Base-by-base conservation (phyloP, 2,888 invertebrate genomes). In the Vanessa cardui region DNA sequence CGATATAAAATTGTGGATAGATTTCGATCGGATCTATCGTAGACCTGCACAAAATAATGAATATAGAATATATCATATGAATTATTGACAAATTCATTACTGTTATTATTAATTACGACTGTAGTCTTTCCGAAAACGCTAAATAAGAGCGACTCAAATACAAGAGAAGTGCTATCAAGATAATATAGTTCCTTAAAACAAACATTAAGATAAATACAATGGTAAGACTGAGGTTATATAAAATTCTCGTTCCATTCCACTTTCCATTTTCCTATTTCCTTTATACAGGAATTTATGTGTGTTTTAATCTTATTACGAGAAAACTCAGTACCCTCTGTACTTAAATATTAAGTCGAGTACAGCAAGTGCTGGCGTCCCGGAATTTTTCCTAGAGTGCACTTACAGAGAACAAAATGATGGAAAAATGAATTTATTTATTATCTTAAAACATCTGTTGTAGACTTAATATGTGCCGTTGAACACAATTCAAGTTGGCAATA, bases 301-400 rank as follows among this genome's bases (percentile, higher is more conserved):
- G 33, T 56, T 54, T 56, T 56, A 56, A 56, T 56, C 33, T 33
- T 39, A 39, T 56, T 56, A 33, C 56, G 33, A 33, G 56, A 39
- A 33, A 56, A 56, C 33, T 39, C 31, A n/a, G 26, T 18, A 33
- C 39, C 39, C 9, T 39, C 39, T 39, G 9, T 33, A 56, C 56
- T 56, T 39, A n/a, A 56, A 39, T 56, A 56, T 56, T 56, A 33
- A 39, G 26, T 31, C 15, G 31, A 39, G 18, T 18, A 18, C 33
- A 33, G 33, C 33, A 33, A 39, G 39, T 39, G 56, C 9, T 56
- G 33, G 56, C 56, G 33, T 39, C 18, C 33, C 56, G 33, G 56
- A 56, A 56, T 33, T 15, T 18, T 33, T 56, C 54, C 16, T 18
- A 26, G 26, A 52, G 52, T 52, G 52, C 52, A 31, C 52, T 56